Percentiles rank a stretch among this genome's conserved stretches.
Conservation (phyloP, 2,113 vertebrate genomes). For the Procavia capensis region DNA sequence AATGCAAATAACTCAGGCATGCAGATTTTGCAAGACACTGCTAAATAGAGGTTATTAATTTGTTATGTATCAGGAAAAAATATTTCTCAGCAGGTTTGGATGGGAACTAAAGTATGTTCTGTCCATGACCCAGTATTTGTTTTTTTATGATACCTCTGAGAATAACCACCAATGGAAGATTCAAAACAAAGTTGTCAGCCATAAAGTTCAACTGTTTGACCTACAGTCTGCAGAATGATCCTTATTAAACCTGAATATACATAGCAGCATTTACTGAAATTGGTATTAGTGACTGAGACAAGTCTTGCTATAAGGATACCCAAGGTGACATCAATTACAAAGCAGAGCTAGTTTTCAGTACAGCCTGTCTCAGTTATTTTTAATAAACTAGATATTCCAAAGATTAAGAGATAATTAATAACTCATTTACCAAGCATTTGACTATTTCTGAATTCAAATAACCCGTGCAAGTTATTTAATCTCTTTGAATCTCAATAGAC, state of each 20-base stretch:
- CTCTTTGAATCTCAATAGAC: background rate
- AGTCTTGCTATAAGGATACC: background rate
- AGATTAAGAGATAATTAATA: background rate
- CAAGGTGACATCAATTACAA: background rate
- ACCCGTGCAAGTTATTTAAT: background rate
- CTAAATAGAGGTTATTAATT: constrained; percentile 38
- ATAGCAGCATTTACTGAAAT: background rate
- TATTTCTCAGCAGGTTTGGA: constrained; percentile 8
- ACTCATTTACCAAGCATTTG: constrained; percentile 29
- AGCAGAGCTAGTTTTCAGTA: background rate
- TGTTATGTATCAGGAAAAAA: background rate
- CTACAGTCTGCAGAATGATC: background rate
- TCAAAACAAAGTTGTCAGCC: background rate
- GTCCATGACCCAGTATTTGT: background rate
- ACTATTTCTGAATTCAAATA: constrained; percentile 1
- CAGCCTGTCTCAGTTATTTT: background rate
- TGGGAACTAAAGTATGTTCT: background rate
- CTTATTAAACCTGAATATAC: background rate
- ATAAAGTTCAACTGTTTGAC: background rate
- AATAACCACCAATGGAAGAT: constrained; percentile 30
- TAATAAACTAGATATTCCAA: constrained; percentile 6
- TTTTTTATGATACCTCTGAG: background rate
- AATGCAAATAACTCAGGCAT: background rate
- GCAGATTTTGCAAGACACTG: background rate
- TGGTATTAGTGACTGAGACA: background rate